Base-by-base conservation (phyloP, 2,888 invertebrate genomes). In the Galeopsomyia nigrocyanea region DNA sequence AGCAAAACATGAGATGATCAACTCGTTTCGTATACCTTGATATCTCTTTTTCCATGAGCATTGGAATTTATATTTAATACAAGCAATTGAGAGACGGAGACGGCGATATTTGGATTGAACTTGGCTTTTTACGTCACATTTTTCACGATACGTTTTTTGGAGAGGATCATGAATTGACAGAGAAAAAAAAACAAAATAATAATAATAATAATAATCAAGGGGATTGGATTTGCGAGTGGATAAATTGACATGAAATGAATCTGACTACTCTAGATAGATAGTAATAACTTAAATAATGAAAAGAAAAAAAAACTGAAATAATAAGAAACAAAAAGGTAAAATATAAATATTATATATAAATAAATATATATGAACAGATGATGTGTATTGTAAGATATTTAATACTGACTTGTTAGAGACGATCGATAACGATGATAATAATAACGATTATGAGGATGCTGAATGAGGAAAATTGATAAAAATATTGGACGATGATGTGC, bases 331-430 rank as follows among this genome's bases (percentile, higher is more conserved):
- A 62, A 75, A 77, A 69, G 80, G 74, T 78, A 79, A 82, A 82
- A 80, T 79, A 82, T 80, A 80, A 78, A 80, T 78, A 77, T 71
- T 78, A 78, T 77, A 77, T 76, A 79, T 76, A 80, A 77, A 80
- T 78, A 81, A 79, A 80, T 80, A 81, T 80, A 80, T 82, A 81
- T 81, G 78, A 79, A 83, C 46, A 80, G 79, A 82, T 77, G 80
- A 82, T 84, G 83, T 83, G 83, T 83, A 83, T 81, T 84, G 83
- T 83, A 84, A 84, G 80, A 84, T 83, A 84, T 83, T 84, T 83
- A 84, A 84, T 84, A 84, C 82, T 78, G 80, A 82, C 78, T 80
- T 80, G 80, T 80, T 83, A 82, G 82, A 80, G 80, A 81, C 79
- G 81, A 80, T 79, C 79, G 79, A 82, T 81, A 71, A 75, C 60